Conservation (phyloP, 2,888 invertebrate species). For the Embidobia sp. region DNA sequence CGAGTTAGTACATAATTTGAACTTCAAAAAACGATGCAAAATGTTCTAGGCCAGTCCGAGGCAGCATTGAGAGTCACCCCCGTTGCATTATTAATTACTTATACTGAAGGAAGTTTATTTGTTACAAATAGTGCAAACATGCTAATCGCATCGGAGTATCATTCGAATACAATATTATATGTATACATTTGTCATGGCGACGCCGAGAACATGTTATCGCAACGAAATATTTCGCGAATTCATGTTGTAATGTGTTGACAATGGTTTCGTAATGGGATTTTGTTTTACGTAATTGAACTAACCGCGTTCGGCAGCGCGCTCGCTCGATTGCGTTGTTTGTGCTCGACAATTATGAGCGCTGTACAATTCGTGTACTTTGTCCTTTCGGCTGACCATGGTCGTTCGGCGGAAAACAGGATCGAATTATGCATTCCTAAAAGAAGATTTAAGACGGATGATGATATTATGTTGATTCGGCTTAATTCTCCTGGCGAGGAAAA, state of each 20-base stretch:
- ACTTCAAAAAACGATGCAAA: too few relatives aligned
- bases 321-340: conserved; percentile 34
- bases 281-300: conserved; percentile 52
- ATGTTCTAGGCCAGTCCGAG: too few relatives aligned
- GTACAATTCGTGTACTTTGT: conserved; percentile 33
- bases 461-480: conserved; percentile 11
- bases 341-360: conserved; percentile 21
- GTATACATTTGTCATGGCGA: too few relatives aligned
- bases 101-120: too few relatives aligned
- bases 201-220: conserved; percentile 7
- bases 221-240: conserved; percentile 34
- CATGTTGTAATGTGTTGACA: conserved; percentile 41
- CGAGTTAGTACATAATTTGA: too few relatives aligned
- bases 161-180: too few relatives aligned
- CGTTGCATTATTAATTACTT: too few relatives aligned
- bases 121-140: neutral
- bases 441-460: conserved; percentile 13
- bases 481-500: neutral
- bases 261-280: conserved; percentile 47
- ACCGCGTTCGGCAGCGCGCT: conserved; percentile 38
- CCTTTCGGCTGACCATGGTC: conserved; percentile 16
- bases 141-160: neutral
- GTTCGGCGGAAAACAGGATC: conserved; percentile 9
- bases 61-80: too few relatives aligned
- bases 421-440: conserved; percentile 25